Conservation (phyloP, 2,113 vertebrate species). For the Dendrocopos noguchii region DNA sequence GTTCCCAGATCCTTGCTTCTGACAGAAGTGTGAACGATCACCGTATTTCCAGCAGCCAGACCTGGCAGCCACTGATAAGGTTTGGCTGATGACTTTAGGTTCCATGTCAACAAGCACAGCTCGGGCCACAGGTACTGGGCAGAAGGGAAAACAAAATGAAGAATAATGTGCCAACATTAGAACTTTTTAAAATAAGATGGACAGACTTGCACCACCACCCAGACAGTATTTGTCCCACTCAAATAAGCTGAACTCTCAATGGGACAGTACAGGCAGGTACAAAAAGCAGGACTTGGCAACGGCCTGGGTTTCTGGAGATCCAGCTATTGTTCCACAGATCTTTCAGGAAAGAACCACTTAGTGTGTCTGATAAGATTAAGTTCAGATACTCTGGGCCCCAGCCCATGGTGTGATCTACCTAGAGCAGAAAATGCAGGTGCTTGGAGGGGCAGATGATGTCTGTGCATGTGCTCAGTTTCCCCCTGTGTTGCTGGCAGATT, state of each 20-base stretch:
- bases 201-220: accelerated
- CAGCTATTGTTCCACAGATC: background rate
- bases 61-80: conserved; percentile 77
- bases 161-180: background rate
- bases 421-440: background rate
- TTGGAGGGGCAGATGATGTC: background rate
- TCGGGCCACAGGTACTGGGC: conserved; percentile 80
- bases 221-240: background rate
- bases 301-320: background rate
- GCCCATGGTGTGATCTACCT: background rate
- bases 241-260: background rate
- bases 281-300: background rate
- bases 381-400: background rate
- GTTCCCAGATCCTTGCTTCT: conserved; percentile 96
- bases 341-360: background rate
- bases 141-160: background rate
- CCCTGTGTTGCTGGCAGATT: background rate
- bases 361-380: background rate
- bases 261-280: background rate
- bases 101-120: conserved; percentile 97
- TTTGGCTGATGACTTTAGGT: conserved; percentile 91
- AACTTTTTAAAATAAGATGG: background rate
- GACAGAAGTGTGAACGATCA: conserved; percentile 84
- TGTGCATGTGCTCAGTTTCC: background rate
- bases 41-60: conserved; percentile 88